Evolutionary conservation across 2,113 vertebrate genomes (phyloP).

Genomic region (Nothoprocta pentlandii): DNA sequence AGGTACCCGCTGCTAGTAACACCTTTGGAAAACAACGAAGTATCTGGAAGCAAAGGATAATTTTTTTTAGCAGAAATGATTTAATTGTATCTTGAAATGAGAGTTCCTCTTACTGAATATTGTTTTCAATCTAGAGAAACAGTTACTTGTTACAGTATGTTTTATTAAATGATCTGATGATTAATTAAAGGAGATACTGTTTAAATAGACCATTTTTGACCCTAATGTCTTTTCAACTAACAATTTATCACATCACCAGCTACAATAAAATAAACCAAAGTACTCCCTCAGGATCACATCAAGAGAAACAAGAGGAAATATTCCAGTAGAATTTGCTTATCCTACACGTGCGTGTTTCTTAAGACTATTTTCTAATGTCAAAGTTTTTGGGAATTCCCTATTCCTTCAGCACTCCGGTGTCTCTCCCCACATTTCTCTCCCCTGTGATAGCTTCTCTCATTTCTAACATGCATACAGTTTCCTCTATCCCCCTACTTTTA

Average conservation of each 20-base stretch:
- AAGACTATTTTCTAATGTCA: background rate
- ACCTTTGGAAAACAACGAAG: background rate
- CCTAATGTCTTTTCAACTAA: background rate
- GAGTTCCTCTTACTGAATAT: background rate
- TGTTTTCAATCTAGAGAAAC: background rate
- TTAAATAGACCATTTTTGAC: background rate
- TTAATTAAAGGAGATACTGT: background rate
- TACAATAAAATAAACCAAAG: background rate
- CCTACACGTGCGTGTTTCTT: background rate
- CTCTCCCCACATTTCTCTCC: background rate
- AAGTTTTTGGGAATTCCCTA: background rate
- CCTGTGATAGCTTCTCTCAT: background rate
- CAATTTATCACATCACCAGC: background rate
- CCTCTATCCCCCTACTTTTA: background rate
- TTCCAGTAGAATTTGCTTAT: background rate
- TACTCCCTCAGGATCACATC: background rate
- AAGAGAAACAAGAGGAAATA: background rate
- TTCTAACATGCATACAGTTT: background rate
- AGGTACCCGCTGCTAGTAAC: background rate
- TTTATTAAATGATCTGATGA: background rate
- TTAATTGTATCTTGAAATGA: background rate
- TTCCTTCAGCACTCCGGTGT: background rate
- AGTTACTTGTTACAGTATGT: background rate
- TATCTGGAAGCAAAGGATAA: background rate
- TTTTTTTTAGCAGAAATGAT: background rate